Evolutionary conservation across 2,888 invertebrate species (phyloP).

Genomic region (Galeopsomyia nigrocyanea): DNA sequence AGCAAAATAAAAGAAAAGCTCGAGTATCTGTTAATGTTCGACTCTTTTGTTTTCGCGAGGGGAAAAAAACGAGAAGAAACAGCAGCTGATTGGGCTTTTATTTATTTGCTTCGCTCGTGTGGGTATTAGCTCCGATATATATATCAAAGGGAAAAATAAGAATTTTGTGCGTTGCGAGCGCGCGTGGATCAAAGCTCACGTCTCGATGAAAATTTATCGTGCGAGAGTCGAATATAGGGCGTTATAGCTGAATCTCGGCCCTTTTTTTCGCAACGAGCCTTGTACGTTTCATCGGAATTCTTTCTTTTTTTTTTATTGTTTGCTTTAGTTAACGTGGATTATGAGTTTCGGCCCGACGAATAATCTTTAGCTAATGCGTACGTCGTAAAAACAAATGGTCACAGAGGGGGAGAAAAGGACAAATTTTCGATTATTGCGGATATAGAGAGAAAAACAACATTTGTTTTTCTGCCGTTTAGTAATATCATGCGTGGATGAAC

Average conservation of each 20-base stretch:
- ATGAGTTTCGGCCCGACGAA: neutral
- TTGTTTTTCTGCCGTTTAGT: too few relatives aligned
- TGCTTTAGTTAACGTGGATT: neutral
- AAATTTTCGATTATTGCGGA: too few relatives aligned
- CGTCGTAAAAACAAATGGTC: too few relatives aligned
- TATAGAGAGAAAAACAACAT: too few relatives aligned
- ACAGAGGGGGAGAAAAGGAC: too few relatives aligned
- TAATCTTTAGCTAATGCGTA: too few relatives aligned
- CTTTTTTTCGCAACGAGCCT: neutral
- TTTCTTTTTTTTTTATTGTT: conserved; percentile 13
- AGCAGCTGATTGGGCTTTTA: neutral
- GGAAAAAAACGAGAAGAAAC: neutral
- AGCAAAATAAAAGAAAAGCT: neutral
- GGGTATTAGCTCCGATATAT: neutral
- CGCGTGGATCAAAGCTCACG: too few relatives aligned
- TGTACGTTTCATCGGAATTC: too few relatives aligned
- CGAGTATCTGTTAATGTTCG: neutral
- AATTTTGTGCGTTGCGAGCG: too few relatives aligned
- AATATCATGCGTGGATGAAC: too few relatives aligned
- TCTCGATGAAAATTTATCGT: conserved; percentile 20
- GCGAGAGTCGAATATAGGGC: neutral
- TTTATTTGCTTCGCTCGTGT: neutral
- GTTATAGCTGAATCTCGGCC: conserved; percentile 4
- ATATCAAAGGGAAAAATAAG: neutral
- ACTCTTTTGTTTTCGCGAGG: neutral